phyloP scores from a whole-genome alignment of 2,113 vertebrate genomes.

The Myotis lucifugus region DNA sequence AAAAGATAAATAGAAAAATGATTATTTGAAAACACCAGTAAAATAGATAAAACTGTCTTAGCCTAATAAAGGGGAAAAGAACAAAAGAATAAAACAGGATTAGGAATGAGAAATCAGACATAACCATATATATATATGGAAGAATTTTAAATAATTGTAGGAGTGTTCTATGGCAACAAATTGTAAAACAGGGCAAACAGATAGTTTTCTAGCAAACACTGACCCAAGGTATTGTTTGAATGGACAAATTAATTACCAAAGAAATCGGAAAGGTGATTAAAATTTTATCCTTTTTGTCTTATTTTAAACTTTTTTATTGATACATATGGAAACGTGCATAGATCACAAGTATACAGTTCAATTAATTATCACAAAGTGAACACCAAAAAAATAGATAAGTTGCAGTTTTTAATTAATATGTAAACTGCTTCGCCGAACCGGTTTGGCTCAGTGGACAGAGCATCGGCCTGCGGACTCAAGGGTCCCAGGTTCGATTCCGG shows the following conservation, averaged over 20 bases:
- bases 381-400: not conserved
- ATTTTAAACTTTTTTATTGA: conserved; percentile 28
- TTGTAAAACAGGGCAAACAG: not conserved
- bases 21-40: conserved; percentile 28
- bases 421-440: conserved; percentile 3
- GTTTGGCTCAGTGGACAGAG: no score
- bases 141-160: not conserved
- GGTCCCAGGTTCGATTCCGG: no score
- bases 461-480: no score
- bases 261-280: not conserved
- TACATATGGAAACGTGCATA: not conserved
- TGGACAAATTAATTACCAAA: not conserved
- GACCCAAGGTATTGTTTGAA: not conserved
- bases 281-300: conserved; percentile 7
- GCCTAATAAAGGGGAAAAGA: not conserved
- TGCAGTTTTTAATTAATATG: conserved; percentile 13
- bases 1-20: not conserved
- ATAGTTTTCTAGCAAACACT: conserved; percentile 14
- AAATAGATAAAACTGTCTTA: not conserved
- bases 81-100: not conserved
- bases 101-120: not conserved
- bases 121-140: not conserved
- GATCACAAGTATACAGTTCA: not conserved
- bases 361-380: not conserved
- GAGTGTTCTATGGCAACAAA: not conserved